Percentiles rank a stretch among this genome's conserved stretches.
These are phyloP conservation scores for Centropyge bicolor DNA, from an alignment of 2,797 vertebrate species.

Conservation along the genomic window DNA sequence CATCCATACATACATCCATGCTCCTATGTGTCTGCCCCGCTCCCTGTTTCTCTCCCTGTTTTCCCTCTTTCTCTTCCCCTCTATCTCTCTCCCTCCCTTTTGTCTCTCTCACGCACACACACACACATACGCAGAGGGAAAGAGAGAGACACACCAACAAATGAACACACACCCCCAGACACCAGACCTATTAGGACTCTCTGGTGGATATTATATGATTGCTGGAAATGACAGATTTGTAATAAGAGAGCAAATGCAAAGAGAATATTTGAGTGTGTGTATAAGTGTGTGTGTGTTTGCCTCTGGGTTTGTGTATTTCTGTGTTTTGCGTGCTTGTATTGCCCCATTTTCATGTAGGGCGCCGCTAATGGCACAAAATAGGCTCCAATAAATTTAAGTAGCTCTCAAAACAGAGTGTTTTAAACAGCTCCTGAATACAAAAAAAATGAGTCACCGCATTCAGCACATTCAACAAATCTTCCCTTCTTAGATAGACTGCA, in stretches of 20 bases:
- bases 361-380: slow-evolving; percentile 45
- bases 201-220: slow-evolving; percentile 49
- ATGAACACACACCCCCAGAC: slow-evolving; percentile 27
- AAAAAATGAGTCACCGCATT: slow-evolving; percentile 43
- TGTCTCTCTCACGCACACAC: background rate
- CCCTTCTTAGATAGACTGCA: background rate
- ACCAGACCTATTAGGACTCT: slow-evolving; percentile 32
- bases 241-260: slow-evolving; percentile 2
- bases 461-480: slow-evolving; percentile 31
- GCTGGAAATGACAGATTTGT: slow-evolving; percentile 42
- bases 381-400: slow-evolving; percentile 43
- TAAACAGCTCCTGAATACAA: slow-evolving; percentile 33
- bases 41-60: background rate
- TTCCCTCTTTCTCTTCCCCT: background rate
- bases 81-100: background rate
- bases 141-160: slow-evolving; percentile 1
- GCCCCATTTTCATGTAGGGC: slow-evolving; percentile 49
- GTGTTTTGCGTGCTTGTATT: slow-evolving; percentile 26
- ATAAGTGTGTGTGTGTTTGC: slow-evolving; percentile 20
- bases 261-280: slow-evolving; percentile 15
- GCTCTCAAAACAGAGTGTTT: slow-evolving; percentile 34
- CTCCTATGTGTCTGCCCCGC: background rate
- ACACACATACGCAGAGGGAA: background rate
- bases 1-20: background rate
- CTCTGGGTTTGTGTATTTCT: background rate